These are phyloP conservation scores for Bufo bufo DNA, from an alignment of 2,113 vertebrate genomes.

Conservation along the genomic window DNA sequence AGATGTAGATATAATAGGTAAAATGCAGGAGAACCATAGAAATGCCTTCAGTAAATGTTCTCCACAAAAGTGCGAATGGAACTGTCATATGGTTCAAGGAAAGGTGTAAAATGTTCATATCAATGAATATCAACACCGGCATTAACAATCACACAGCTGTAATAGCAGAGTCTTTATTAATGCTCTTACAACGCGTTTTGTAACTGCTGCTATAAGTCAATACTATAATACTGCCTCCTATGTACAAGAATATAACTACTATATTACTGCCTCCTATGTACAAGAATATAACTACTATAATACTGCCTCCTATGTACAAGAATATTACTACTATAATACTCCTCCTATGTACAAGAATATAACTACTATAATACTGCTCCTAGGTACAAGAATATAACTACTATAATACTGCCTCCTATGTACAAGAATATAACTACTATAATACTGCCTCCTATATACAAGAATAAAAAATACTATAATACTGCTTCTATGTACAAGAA, in stretches of 20 bases:
- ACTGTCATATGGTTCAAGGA: not conserved
- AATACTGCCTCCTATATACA: too few relatives aligned
- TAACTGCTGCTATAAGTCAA: too few relatives aligned
- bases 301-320: not conserved
- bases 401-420: not conserved
- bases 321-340: not conserved
- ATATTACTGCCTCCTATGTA: not conserved
- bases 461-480: too few relatives aligned
- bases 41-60: not conserved
- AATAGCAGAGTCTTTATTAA: too few relatives aligned
- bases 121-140: not conserved
- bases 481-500: too few relatives aligned
- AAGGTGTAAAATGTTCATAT: not conserved
- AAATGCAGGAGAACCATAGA: not conserved
- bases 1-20: not conserved
- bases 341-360: not conserved
- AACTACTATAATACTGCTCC: not conserved
- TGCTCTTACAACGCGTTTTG: too few relatives aligned
- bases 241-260: not conserved
- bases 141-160: not conserved
- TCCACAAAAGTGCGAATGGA: not conserved
- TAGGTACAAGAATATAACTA: not conserved
- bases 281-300: conserved; percentile 5
- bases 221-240: not conserved
- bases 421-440: too few relatives aligned